Conservation (phyloP, 2,113 vertebrate species). For the Hemiprocne comata region DNA sequence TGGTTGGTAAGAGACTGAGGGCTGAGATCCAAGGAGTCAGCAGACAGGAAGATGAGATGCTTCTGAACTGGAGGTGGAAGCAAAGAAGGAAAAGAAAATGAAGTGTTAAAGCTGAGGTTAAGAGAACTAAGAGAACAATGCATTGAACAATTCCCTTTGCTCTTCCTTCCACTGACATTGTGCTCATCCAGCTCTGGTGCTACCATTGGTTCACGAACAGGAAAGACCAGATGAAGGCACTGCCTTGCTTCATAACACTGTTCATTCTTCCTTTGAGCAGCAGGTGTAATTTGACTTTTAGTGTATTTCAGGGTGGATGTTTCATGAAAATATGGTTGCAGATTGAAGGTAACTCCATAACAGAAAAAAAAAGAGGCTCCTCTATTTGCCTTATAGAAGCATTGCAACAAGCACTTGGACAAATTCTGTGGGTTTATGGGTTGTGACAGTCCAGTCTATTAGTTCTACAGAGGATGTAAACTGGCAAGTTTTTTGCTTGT, state of each 20-base stretch:
- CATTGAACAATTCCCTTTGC: neutral
- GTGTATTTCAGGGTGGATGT: neutral
- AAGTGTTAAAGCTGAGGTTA: conserved; percentile 3
- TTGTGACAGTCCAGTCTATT: neutral
- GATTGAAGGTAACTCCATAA: neutral
- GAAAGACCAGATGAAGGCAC: neutral
- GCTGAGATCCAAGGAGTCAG: neutral
- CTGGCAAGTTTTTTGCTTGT: neutral
- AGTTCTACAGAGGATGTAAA: neutral
- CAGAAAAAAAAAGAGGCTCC: neutral
- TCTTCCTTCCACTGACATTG: neutral
- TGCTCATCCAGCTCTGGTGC: neutral
- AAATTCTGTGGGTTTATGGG: neutral
- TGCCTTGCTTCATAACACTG: neutral
- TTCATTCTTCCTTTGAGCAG: neutral
- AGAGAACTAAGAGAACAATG: neutral
- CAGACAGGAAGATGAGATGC: neutral
- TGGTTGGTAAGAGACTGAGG: neutral
- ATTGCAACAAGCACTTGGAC: neutral
- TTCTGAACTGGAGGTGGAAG: neutral
- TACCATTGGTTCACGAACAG: neutral
- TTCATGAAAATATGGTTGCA: neutral
- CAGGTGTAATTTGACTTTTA: neutral
- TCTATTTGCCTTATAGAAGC: neutral
- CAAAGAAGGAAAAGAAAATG: neutral